A percentile compares a stretch with the other conserved stretches of the same genome.
phyloP scores from a whole-genome alignment of 2,888 invertebrate species.

The Therioaphis trifolii region DNA sequence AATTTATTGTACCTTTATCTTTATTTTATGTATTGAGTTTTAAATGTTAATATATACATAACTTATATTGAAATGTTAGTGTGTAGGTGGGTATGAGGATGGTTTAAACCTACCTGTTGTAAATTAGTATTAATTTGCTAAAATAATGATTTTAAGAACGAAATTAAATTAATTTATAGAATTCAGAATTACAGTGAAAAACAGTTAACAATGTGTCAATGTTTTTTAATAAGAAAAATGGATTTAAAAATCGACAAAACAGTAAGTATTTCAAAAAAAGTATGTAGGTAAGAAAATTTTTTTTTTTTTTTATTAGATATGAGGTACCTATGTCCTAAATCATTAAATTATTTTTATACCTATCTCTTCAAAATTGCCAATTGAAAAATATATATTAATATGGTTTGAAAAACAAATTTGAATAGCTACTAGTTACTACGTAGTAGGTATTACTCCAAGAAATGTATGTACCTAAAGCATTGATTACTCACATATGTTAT shows the following conservation, averaged over 20 bases:
- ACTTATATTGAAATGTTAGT: conserved; percentile 7
- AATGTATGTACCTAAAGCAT: conserved; percentile 2
- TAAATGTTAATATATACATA: background rate
- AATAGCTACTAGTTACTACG: too few relatives aligned
- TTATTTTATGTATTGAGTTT: background rate
- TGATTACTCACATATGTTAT: background rate
- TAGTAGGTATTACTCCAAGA: conserved; percentile 4
- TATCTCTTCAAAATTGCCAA: conserved; percentile 1
- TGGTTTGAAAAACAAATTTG: too few relatives aligned
- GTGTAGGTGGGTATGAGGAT: background rate
- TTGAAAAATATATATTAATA: background rate
- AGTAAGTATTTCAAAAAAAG: background rate
- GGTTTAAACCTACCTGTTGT: background rate
- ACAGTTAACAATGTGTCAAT: background rate
- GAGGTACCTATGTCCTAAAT: background rate
- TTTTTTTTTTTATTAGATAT: conserved; percentile 1
- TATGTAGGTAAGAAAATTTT: background rate
- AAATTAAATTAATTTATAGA: conserved; percentile 12
- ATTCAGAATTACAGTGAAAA: conserved; percentile 20
- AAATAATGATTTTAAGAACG: conserved; percentile 3
- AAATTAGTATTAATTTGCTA: conserved; percentile 5
- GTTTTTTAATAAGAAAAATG: conserved; percentile 2
- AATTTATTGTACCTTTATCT: conserved; percentile 4
- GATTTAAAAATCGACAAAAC: background rate
- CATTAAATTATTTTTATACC: conserved; percentile 3